Percentiles rank a stretch among this genome's conserved stretches.
phyloP scores from a whole-genome alignment of 2,113 vertebrate genomes.

The Rostratula benghalensis region DNA sequence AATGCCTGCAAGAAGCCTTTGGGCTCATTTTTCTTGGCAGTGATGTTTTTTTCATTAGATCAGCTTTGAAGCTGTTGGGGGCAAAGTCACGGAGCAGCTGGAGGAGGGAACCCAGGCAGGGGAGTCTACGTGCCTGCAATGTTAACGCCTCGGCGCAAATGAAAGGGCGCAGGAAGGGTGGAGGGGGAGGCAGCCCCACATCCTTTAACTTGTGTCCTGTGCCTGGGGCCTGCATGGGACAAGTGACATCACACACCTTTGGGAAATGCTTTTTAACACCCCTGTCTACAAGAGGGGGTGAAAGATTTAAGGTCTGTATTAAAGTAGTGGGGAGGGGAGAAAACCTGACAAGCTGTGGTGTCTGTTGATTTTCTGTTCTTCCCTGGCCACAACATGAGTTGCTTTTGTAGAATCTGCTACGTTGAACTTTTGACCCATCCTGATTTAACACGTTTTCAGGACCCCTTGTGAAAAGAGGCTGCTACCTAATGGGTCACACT shows the following conservation, averaged over 20 bases:
- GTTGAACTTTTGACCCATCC: slow-evolving; percentile 14
- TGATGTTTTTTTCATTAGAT: slow-evolving; percentile 42
- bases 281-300: neutral
- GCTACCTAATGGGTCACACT: neutral
- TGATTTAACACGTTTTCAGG: neutral
- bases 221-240: neutral
- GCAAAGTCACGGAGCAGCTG: slow-evolving; percentile 49
- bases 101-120: slow-evolving; percentile 14
- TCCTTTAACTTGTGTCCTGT: neutral
- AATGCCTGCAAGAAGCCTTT: slow-evolving; percentile 13
- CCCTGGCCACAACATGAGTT: neutral
- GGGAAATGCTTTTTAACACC: neutral
- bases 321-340: neutral
- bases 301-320: neutral
- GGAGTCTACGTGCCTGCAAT: neutral
- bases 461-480: neutral
- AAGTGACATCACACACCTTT: neutral
- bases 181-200: neutral
- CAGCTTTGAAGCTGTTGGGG: slow-evolving; percentile 55
- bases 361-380: neutral
- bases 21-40: slow-evolving; percentile 34
- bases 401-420: neutral
- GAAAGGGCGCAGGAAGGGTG: neutral
- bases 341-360: neutral
- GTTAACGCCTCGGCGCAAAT: neutral